Percentiles rank a stretch among this genome's conserved stretches.
Evolutionary conservation across 1,140 invertebrate genomes (phyloP).

Genomic region (Platyura marginata): DNA sequence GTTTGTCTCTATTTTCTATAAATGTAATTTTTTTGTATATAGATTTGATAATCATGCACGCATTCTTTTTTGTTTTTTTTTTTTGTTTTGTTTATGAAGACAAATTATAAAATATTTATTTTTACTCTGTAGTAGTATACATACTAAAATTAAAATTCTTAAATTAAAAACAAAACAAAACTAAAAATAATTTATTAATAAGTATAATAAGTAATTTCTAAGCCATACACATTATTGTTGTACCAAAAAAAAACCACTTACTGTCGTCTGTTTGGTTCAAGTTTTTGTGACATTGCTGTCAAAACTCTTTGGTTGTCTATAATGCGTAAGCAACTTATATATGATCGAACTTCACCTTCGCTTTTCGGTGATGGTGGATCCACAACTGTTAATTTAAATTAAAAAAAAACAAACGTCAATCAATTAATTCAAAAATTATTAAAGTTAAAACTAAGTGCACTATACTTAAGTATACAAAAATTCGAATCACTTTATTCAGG

Average conservation of each 20-base stretch:
- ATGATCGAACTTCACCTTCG: conserved; percentile 40
- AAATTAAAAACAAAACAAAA: not conserved
- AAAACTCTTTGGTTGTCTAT: conserved; percentile 62
- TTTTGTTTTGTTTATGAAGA: not conserved
- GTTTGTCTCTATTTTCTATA: not conserved
- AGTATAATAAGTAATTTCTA: not conserved
- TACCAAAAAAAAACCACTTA: conserved; percentile 6
- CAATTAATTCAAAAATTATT: too few relatives aligned
- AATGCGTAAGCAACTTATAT: conserved; percentile 46
- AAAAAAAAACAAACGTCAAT: too few relatives aligned
- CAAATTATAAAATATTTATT: not conserved
- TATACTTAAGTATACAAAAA: not conserved
- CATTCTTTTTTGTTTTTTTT: not conserved
- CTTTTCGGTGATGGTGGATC: conserved; percentile 47
- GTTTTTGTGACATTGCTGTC: conserved; percentile 51
- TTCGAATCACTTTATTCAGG: too few relatives aligned
- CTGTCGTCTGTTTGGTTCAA: conserved; percentile 31
- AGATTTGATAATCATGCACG: not conserved
- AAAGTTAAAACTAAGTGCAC: too few relatives aligned
- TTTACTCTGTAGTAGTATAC: not conserved
- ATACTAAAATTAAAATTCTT: not conserved
- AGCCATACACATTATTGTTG: not conserved
- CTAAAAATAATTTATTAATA: not conserved
- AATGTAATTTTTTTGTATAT: too few relatives aligned
- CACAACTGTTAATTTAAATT: conserved; percentile 34